Conservation (phyloP, 2,888 invertebrate genomes). For the Ctena decussata region DNA sequence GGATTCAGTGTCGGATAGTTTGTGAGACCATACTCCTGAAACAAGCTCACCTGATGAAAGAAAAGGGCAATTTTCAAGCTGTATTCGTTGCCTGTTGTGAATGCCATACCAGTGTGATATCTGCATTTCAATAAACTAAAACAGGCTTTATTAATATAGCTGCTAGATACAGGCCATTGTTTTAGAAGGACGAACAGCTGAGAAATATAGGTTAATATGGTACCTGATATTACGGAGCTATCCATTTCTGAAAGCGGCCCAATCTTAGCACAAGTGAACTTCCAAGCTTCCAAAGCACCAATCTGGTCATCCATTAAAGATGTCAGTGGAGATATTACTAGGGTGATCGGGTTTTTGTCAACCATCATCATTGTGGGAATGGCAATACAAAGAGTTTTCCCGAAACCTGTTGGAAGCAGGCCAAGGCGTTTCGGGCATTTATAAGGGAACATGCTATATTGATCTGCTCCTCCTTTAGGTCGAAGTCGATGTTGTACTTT, state of each 20-base stretch:
- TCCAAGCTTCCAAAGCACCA: not conserved
- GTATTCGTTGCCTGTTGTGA: too few species aligned
- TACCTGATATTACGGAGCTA: too few species aligned
- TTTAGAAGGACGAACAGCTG: too few species aligned
- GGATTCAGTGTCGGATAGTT: too few species aligned
- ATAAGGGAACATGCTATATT: not conserved
- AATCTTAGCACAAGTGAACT: not conserved
- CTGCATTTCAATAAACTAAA: too few species aligned
- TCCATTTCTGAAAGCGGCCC: not conserved
- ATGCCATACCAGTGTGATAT: too few species aligned
- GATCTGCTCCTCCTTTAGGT: conserved; percentile 14
- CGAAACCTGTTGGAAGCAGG: conserved; percentile 11
- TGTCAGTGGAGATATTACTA: conserved; percentile 3
- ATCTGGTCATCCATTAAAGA: conserved; percentile 16
- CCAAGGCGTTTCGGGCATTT: conserved; percentile 10
- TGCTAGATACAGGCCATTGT: too few species aligned
- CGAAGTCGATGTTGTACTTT: not conserved
- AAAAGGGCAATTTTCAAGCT: too few species aligned
- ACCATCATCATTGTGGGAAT: not conserved
- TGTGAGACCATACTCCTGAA: too few species aligned
- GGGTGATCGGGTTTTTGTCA: not conserved
- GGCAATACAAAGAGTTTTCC: conserved; percentile 18
- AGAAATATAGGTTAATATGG: too few species aligned
- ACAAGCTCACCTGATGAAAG: too few species aligned
- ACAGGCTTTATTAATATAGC: too few species aligned